phyloP scores from a whole-genome alignment of 1,140 invertebrate species.

The Formica exsecta region DNA sequence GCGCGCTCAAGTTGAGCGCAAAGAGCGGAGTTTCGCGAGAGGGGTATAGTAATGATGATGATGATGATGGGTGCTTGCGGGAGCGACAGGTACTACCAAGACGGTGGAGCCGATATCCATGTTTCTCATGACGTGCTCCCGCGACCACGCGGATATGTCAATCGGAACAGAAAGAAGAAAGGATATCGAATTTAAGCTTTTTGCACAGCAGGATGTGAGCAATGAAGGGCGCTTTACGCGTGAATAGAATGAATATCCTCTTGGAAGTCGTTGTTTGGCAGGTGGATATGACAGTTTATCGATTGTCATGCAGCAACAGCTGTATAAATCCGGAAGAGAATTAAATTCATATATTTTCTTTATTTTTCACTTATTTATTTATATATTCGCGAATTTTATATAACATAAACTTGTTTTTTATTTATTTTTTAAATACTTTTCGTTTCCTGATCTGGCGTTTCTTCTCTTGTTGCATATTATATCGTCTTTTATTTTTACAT shows the following conservation, averaged over 20 bases:
- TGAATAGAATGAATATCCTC: neutral
- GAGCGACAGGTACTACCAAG: conserved; percentile 44
- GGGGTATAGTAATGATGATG: neutral
- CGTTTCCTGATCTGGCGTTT: no score
- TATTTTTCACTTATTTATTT: neutral
- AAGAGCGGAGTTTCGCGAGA: neutral
- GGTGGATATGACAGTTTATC: conserved; percentile 11
- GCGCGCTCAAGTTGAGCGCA: neutral
- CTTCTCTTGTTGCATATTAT: no score
- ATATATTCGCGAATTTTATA: no score
- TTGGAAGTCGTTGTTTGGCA: neutral
- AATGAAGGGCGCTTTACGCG: conserved; percentile 13
- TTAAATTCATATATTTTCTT: neutral
- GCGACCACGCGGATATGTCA: conserved; percentile 77
- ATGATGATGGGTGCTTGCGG: conserved; percentile 6
- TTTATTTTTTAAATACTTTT: no score
- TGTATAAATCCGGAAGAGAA: conserved; percentile 20
- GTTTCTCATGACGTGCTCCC: conserved; percentile 78
- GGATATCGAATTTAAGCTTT: conserved; percentile 29
- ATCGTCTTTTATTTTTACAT: no score
- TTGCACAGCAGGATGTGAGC: conserved; percentile 28
- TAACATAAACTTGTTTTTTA: no score
- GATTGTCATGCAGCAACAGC: conserved; percentile 2
- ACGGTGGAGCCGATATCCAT: conserved; percentile 68
- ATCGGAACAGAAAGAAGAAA: conserved; percentile 62